Conservation (phyloP, 2,888 invertebrate genomes). For the Melanophora roralis region DNA sequence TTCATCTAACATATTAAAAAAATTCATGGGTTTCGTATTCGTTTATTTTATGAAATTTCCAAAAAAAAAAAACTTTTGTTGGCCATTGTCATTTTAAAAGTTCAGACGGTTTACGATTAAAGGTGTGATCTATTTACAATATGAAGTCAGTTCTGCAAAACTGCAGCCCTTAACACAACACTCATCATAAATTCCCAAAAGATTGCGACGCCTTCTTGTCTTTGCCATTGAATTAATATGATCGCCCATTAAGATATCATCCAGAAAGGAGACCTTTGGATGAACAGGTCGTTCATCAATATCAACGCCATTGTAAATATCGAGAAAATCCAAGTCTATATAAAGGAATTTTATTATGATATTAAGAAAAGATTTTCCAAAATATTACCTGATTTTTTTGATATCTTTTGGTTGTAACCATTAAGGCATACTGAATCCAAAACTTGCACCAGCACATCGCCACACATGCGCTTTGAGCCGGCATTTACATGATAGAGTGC, state of each 20-base stretch:
- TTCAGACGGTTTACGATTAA: neutral
- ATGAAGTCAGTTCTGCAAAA: conserved; percentile 29
- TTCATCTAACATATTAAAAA: conserved; percentile 2
- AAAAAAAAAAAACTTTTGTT: neutral
- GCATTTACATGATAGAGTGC: conserved; percentile 10
- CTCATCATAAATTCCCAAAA: conserved; percentile 51
- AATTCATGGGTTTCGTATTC: neutral
- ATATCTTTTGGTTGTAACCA: conserved; percentile 16
- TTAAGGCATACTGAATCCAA: conserved; percentile 4
- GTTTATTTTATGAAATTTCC: neutral
- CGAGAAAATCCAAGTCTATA: conserved; percentile 7
- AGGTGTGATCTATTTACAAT: conserved; percentile 26
- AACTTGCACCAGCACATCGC: conserved; percentile 2
- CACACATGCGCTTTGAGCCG: conserved; percentile 31
- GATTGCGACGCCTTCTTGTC: conserved; percentile 45
- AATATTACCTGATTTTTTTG: conserved; percentile 36
- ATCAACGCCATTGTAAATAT: conserved; percentile 29
- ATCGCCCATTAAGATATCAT: conserved; percentile 24
- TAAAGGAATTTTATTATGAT: too few relatives aligned
- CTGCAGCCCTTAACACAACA: conserved; percentile 52
- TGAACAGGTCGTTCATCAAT: conserved; percentile 11
- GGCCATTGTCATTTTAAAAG: neutral
- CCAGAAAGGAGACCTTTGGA: conserved; percentile 8
- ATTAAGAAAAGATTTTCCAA: too few relatives aligned
- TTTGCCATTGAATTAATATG: conserved; percentile 31